A percentile compares a stretch with the other conserved stretches of the same genome.
phyloP scores from a whole-genome alignment of 2,113 vertebrate species.

The Labeo rohita region DNA sequence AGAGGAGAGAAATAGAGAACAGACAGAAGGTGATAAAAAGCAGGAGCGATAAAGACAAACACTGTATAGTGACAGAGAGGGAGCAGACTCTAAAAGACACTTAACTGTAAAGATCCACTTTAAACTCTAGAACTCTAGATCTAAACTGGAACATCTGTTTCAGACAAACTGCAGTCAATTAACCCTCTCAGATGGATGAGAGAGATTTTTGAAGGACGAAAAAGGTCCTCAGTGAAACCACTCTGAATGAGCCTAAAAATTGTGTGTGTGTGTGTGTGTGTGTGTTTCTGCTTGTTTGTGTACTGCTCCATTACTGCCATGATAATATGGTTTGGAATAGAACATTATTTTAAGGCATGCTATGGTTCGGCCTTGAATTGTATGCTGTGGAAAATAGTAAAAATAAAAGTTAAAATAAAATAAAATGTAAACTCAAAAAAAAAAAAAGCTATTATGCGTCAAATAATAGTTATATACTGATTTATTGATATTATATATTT shows the following conservation, averaged over 20 bases:
- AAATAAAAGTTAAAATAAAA: background rate
- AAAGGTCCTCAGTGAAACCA: background rate
- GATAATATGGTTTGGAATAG: background rate
- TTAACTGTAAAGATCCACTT: conserved; percentile 6
- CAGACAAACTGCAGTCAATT: background rate
- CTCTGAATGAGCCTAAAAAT: background rate
- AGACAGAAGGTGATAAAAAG: conserved; percentile 5
- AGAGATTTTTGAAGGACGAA: background rate
- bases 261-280: background rate
- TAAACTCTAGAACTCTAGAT: conserved; percentile 17
- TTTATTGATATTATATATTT: background rate
- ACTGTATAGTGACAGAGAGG: background rate
- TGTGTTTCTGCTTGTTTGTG: background rate
- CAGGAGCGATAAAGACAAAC: conserved; percentile 10
- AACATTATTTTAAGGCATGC: background rate
- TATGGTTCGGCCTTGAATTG: background rate
- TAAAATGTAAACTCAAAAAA: background rate
- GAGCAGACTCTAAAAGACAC: background rate
- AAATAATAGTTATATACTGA: background rate
- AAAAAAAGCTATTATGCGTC: no score
- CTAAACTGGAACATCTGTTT: conserved; percentile 29
- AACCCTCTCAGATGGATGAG: background rate
- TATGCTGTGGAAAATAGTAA: background rate
- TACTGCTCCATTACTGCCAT: background rate
- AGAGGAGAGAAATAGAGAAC: background rate